phyloP scores from a whole-genome alignment of 1,140 invertebrate species.

The Chionoecetes opilio region DNA sequence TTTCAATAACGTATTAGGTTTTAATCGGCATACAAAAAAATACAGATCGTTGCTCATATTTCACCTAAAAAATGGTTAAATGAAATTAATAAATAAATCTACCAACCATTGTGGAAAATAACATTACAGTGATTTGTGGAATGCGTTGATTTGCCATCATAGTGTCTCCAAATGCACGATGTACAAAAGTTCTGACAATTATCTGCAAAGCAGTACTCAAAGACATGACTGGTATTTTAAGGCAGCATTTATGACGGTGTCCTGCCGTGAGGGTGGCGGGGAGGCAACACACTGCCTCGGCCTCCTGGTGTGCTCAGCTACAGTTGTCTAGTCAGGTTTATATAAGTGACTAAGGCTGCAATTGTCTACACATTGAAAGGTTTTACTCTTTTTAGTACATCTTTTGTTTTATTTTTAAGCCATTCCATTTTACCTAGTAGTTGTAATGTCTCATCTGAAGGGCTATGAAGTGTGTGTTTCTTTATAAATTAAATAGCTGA shows the following conservation, averaged over 20 bases:
- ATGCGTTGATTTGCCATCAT: too few relatives aligned
- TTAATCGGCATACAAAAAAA: background rate
- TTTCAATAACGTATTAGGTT: background rate
- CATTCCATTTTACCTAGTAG: slow-evolving; percentile 32
- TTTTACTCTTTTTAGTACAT: slow-evolving; percentile 60
- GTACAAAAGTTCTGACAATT: background rate
- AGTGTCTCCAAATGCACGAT: background rate
- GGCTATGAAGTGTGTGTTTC: background rate
- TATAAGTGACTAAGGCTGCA: background rate
- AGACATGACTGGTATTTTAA: background rate
- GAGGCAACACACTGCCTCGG: background rate
- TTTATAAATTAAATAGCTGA: background rate
- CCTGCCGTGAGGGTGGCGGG: background rate
- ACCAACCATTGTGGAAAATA: background rate
- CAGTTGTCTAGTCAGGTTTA: slow-evolving; percentile 67
- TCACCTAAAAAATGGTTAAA: background rate
- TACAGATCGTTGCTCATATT: background rate
- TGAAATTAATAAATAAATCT: background rate
- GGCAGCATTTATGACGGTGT: background rate
- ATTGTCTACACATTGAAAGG: background rate
- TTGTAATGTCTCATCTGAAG: background rate
- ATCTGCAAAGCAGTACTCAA: background rate
- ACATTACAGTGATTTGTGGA: too few relatives aligned
- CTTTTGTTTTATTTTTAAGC: slow-evolving; percentile 34
- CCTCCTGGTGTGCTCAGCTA: background rate